A percentile compares a stretch with the other conserved stretches of the same genome.
Conservation (phyloP, 2,888 invertebrate species). For the Pharmacophagus antenor region DNA sequence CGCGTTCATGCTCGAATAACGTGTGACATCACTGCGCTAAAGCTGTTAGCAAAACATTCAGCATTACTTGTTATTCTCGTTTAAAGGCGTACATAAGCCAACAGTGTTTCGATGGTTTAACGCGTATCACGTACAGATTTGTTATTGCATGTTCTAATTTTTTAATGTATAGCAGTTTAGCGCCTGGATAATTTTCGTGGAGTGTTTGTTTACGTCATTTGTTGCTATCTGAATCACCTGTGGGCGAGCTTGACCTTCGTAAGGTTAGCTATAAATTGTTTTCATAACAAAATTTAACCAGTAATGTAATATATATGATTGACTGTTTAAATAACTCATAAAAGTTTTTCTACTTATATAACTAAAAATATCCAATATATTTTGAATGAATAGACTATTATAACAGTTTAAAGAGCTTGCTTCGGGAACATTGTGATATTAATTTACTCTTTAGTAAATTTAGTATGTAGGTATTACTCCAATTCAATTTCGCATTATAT, state of each 20-base stretch:
- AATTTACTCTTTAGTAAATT: too few species aligned
- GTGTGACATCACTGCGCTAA: constrained; percentile 67
- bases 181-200: constrained; percentile 1
- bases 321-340: background rate
- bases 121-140: background rate
- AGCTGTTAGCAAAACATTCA: constrained; percentile 32
- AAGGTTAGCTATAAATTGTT: constrained; percentile 1
- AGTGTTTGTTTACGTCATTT: constrained; percentile 32
- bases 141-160: background rate
- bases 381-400: too few species aligned
- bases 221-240: constrained; percentile 42
- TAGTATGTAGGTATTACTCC: too few species aligned
- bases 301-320: background rate
- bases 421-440: too few species aligned
- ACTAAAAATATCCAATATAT: too few species aligned
- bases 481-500: too few species aligned
- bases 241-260: constrained; percentile 60
- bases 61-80: constrained; percentile 38
- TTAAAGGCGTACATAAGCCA: constrained; percentile 36
- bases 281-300: background rate
- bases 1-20: constrained; percentile 61
- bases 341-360: too few species aligned
- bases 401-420: too few species aligned
- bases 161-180: background rate
- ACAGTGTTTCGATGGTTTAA: background rate